These are phyloP conservation scores for Tineola bisselliella DNA, from an alignment of 2,888 invertebrate genomes.

Conservation along the genomic window DNA sequence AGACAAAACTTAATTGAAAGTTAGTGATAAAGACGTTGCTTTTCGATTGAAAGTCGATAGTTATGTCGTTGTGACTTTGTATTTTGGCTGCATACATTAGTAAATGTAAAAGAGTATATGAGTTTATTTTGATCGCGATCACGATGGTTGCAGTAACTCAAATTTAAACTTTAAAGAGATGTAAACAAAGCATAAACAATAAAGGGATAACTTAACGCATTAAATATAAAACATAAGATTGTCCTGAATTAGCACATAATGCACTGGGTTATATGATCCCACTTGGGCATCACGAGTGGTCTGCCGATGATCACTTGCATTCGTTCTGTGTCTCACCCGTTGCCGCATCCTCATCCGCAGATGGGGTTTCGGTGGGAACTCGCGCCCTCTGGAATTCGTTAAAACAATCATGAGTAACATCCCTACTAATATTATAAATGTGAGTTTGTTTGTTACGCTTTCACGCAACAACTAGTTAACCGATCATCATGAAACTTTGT, in stretches of 20 bases:
- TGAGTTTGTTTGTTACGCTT: too few relatives aligned
- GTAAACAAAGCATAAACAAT: not conserved
- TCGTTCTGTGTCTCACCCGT: not conserved
- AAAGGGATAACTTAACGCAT: not conserved
- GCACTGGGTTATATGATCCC: constrained; percentile 8
- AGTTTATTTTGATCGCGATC: too few relatives aligned
- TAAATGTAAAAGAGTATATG: too few relatives aligned
- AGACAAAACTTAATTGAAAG: too few relatives aligned
- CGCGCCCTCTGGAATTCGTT: constrained; percentile 48
- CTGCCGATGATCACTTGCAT: not conserved
- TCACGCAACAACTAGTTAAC: too few relatives aligned
- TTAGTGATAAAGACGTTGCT: too few relatives aligned
- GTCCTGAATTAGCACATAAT: not conserved
- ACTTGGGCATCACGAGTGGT: not conserved
- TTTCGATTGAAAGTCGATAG: too few relatives aligned
- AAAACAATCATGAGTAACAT: not conserved
- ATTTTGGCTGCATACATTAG: too few relatives aligned
- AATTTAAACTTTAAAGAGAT: not conserved
- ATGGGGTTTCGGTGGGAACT: constrained; percentile 40
- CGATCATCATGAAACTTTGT: too few relatives aligned
- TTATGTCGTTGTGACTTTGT: too few relatives aligned
- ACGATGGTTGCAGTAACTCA: too few relatives aligned
- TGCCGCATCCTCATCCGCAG: constrained; percentile 23
- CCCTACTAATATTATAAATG: too few relatives aligned
- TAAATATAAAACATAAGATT: not conserved